Evolutionary conservation across 2,888 invertebrate species (phyloP), one percentile per base, ranked within the genome.

Genomic region (Idaea dimidiata): DNA sequence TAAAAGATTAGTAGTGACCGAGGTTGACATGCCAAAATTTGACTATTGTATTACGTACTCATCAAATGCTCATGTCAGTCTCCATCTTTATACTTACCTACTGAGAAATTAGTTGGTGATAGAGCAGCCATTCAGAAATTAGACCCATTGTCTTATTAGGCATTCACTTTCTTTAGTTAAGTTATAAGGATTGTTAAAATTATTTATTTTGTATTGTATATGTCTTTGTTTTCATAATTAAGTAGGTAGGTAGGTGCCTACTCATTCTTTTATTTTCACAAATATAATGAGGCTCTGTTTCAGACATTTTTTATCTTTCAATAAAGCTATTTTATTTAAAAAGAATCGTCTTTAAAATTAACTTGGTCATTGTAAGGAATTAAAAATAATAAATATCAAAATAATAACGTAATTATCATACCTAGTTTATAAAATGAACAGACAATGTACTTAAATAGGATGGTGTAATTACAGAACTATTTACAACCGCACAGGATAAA

Each of bases 201-300:
- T 17, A 43, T 43, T 8, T 53, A 33, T 62, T 43, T 10, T 43
- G 43, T 43, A 8, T 5, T 43, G 43, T 43, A 61, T 69, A 62
- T 60, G 43, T 43, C 43, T 43, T 43, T 43, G 43, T 43, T 43
- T 43, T 14, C 14, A 10, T 43, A 43, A 43, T 43, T 43, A 43
- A 10, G 43, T 43, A 43, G 43, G 43, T 43, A 14, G 14, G 8
- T 14, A 43, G 8, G 3, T 43, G 43, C 6, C 7, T 43, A 43
- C 2, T 10, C 43, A 43, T 43, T 32, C 10, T 10, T 32, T 43
- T 43, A 6, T 43, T 43, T 43, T 33, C 10, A 3, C 10, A 43
- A 10, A 24, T 24, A 3, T 43, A 14, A 43, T 43, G 8, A 43
- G 43, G 10, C 43, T 43, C 8, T 14, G 43, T 43, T 24, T 24